Percentiles rank a stretch among this genome's conserved stretches.
These are phyloP conservation scores for Heteromurus nitidus DNA, from an alignment of 2,888 invertebrate species.

Conservation along the genomic window DNA sequence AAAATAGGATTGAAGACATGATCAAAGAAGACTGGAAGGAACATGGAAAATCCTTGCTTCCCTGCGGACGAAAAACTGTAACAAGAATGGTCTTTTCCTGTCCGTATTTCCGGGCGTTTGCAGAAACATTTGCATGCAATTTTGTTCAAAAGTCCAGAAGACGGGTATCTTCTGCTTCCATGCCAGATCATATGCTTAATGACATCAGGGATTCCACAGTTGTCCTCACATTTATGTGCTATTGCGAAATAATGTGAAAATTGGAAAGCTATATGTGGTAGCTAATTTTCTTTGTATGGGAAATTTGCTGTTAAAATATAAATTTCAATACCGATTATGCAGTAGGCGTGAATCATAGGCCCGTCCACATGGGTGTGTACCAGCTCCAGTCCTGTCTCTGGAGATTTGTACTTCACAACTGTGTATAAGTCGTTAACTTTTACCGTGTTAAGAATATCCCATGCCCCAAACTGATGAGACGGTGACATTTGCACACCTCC, in stretches of 20 bases:
- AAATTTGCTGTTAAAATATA: no score
- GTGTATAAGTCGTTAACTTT: conserved; percentile 81
- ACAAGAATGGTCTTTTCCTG: conserved; percentile 45
- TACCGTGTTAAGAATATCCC: conserved; percentile 33
- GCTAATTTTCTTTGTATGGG: no score
- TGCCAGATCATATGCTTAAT: conserved; percentile 55
- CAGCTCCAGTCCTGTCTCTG: conserved; percentile 86
- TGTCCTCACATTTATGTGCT: conserved; percentile 44
- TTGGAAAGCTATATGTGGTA: neutral
- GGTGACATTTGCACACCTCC: no score
- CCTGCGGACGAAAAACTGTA: conserved; percentile 49
- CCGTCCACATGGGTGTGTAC: conserved; percentile 91
- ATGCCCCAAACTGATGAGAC: conserved; percentile 37
- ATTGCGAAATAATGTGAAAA: neutral
- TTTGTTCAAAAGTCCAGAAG: conserved; percentile 42
- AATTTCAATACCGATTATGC: conserved; percentile 26
- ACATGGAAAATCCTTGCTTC: conserved; percentile 44
- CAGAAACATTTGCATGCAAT: conserved; percentile 53
- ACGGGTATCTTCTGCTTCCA: conserved; percentile 56
- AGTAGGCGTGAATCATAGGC: conserved; percentile 90
- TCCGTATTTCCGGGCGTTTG: conserved; percentile 4
- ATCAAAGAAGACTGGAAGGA: conserved; percentile 59
- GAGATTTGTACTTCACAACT: conserved; percentile 87
- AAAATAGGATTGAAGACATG: conserved; percentile 55
- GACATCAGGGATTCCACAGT: conserved; percentile 48